Conservation (phyloP, 2,888 invertebrate genomes). For the Eremobia ochroleuca region DNA sequence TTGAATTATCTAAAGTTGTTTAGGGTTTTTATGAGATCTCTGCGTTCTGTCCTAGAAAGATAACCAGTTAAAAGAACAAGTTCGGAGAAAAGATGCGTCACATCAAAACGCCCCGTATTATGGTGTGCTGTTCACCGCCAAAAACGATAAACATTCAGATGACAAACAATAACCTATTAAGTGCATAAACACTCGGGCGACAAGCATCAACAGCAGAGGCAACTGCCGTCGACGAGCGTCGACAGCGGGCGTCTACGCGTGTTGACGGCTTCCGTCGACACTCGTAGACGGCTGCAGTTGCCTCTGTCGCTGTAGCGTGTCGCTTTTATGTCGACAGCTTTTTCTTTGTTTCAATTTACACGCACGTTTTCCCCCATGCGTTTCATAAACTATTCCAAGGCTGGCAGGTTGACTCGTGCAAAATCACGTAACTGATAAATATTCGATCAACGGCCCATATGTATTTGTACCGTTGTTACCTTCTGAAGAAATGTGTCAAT, state of each 20-base stretch:
- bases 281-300: too few species aligned
- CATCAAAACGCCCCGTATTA: too few species aligned
- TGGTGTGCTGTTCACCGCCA: not conserved
- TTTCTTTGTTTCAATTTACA: not conserved
- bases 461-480: constrained; percentile 16
- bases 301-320: too few species aligned
- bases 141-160: not conserved
- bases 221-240: too few species aligned
- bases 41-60: not conserved
- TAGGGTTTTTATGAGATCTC: not conserved
- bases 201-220: too few species aligned
- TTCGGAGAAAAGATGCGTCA: too few species aligned
- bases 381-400: constrained; percentile 9
- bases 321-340: too few species aligned
- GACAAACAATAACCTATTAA: too few species aligned
- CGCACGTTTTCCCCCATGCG: not conserved
- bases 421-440: constrained; percentile 32
- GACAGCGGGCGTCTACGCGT: too few species aligned
- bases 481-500: constrained; percentile 55
- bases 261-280: too few species aligned
- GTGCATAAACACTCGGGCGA: too few species aligned
- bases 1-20: not conserved
- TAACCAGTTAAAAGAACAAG: too few species aligned
- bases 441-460: constrained; percentile 14
- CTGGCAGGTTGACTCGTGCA: not conserved